A percentile compares a stretch with the other conserved stretches of the same genome.
These are phyloP conservation scores for Erebia aethiops DNA, from an alignment of 2,888 invertebrate species.

Conservation along the genomic window DNA sequence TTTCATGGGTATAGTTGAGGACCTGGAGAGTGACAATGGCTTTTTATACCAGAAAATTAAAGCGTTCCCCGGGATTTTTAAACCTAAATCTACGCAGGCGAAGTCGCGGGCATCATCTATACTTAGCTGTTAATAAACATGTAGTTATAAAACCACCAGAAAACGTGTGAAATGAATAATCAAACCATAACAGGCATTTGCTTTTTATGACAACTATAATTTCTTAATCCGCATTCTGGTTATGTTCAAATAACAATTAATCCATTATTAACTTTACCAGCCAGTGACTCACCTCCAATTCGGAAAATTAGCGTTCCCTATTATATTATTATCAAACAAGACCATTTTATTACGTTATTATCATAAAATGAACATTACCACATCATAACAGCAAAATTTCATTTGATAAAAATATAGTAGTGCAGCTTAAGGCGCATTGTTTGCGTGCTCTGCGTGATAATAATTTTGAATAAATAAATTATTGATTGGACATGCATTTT, in stretches of 20 bases:
- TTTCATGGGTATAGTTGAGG: too few relatives aligned
- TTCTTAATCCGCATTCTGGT: slow-evolving; percentile 24
- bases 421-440: slow-evolving; percentile 15
- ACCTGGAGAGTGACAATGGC: too few relatives aligned
- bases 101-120: background rate
- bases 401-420: slow-evolving; percentile 35
- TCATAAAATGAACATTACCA: slow-evolving; percentile 42
- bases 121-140: background rate
- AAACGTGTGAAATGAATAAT: slow-evolving; percentile 1
- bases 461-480: background rate
- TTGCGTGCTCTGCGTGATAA: background rate
- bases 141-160: slow-evolving; percentile 3
- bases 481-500: background rate
- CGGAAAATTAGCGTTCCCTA: slow-evolving; percentile 37
- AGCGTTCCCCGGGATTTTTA: too few relatives aligned
- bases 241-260: slow-evolving; percentile 33
- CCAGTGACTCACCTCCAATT: slow-evolving; percentile 36
- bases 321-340: slow-evolving; percentile 38
- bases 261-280: slow-evolving; percentile 38
- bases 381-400: slow-evolving; percentile 34
- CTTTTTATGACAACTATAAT: slow-evolving; percentile 20
- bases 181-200: slow-evolving; percentile 11
- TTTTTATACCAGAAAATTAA: too few relatives aligned
- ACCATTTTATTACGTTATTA: slow-evolving; percentile 39
- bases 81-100: too few relatives aligned